Evolutionary conservation across 2,888 invertebrate species (phyloP).

Genomic region (Cephus nigrinus): DNA sequence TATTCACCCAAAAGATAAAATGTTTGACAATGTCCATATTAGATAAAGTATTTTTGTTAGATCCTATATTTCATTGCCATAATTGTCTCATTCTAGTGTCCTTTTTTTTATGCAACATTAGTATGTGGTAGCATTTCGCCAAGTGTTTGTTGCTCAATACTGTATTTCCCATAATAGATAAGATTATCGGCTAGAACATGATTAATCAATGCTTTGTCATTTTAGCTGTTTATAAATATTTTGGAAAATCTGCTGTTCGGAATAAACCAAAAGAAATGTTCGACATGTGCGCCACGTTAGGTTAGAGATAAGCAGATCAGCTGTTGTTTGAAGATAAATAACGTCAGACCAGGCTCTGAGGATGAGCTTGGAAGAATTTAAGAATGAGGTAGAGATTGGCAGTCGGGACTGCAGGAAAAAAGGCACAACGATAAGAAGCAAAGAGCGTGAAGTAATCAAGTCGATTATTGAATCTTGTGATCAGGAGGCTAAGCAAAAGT

Average conservation of each 20-base stretch:
- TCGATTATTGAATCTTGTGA: slow-evolving; percentile 27
- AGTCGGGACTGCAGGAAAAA: slow-evolving; percentile 24
- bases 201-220: not conserved
- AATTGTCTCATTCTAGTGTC: not conserved
- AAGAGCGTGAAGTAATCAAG: slow-evolving; percentile 26
- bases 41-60: not conserved
- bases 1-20: not conserved
- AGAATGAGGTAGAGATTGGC: slow-evolving; percentile 21
- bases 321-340: not conserved
- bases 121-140: no score
- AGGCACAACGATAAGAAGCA: slow-evolving; percentile 24
- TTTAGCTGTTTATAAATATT: not conserved
- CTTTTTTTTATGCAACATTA: not conserved
- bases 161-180: not conserved
- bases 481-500: slow-evolving; percentile 26
- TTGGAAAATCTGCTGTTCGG: not conserved
- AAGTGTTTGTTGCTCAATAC: not conserved
- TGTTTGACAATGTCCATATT: not conserved
- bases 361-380: slow-evolving; percentile 27
- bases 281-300: not conserved
- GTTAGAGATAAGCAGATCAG: not conserved
- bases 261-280: not conserved
- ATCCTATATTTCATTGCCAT: not conserved
- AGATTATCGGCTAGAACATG: not conserved
- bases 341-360: not conserved